Evolutionary conservation across 2,797 vertebrate genomes (phyloP), one percentile per base, ranked within the genome.

Genomic region (Diplodus puntazzo): DNA sequence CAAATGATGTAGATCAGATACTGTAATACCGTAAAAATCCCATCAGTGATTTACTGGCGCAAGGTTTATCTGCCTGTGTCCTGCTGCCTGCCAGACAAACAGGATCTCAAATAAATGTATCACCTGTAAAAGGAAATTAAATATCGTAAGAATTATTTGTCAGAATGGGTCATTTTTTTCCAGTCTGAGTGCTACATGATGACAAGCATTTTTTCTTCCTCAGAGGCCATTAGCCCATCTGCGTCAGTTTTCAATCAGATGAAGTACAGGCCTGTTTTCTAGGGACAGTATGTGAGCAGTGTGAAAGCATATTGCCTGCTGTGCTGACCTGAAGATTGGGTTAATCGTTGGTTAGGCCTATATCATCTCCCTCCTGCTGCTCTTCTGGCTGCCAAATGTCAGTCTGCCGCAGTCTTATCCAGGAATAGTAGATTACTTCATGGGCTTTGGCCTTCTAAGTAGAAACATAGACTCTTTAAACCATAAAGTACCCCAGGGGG

Each of bases 391-490:
- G 74, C 77, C 81, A 82, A 89, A 84, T 87, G 84, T 73, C 77
- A 83, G 81, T 83, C 69, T 80, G 64, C 72, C 5, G 11, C 55
- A 2, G 64, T 72, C 66, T 87, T 43, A 84, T 81, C 74, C 66
- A 60, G 34, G 46, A 48, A 48, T 10, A 50, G 43, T 49, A 50
- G 75, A 86, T 83, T 78, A 81, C 53, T 79, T 73, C 20, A 73
- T 6, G 20, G 60, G 84, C 67, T 84, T 87, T 71, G 27, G 25
- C 70, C 73, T 78, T 82, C 76, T 80, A 87, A 92, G 82, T 75
- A 69, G 62, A 80, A 79, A 83, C 69, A 80, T 80, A 88, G 87
- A 87, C 83, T 75, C 48, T 75, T 82, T 88, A 87, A 86, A 82
- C 65, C 77, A 62, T 45, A 34, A 43, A 20, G 18, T 21, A 70